phyloP scores from a whole-genome alignment of 2,888 invertebrate species.

The Erebia palarica region DNA sequence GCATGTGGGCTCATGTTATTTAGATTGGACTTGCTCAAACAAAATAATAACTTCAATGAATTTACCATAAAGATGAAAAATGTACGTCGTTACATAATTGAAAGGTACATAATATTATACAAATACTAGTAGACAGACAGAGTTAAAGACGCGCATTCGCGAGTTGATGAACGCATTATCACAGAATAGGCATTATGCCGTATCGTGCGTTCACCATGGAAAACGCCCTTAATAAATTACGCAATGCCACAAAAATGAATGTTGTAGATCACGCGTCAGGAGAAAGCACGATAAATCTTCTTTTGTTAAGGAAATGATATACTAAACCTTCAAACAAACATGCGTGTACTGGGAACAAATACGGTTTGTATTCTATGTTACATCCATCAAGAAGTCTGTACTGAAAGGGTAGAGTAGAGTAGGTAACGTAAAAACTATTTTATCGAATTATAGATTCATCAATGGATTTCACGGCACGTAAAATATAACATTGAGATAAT shows the following conservation, averaged over 20 bases:
- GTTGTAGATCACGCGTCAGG: slow-evolving; percentile 61
- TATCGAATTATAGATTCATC: slow-evolving; percentile 26
- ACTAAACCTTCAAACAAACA: slow-evolving; percentile 48
- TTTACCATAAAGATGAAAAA: no score
- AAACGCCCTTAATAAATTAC: slow-evolving; percentile 56
- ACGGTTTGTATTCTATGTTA: slow-evolving; percentile 34
- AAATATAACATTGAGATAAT: slow-evolving; percentile 30
- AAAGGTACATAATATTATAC: no score
- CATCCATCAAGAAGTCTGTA: slow-evolving; percentile 34
- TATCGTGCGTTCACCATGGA: not conserved
- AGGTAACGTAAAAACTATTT: slow-evolving; percentile 5
- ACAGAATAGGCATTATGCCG: no score
- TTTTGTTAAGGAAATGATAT: slow-evolving; percentile 65
- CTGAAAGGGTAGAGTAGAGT: slow-evolving; percentile 6
- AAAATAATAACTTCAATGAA: no score
- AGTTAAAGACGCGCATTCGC: not conserved
- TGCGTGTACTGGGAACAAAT: slow-evolving; percentile 42
- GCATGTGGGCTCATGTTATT: no score
- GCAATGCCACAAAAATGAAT: slow-evolving; percentile 55
- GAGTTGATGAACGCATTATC: not conserved
- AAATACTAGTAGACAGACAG: no score
- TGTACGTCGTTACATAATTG: no score
- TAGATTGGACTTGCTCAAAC: no score
- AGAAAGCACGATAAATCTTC: slow-evolving; percentile 69
- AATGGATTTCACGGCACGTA: slow-evolving; percentile 24